phyloP scores from a whole-genome alignment of 2,888 invertebrate species.

The Lapara coniferarum region DNA sequence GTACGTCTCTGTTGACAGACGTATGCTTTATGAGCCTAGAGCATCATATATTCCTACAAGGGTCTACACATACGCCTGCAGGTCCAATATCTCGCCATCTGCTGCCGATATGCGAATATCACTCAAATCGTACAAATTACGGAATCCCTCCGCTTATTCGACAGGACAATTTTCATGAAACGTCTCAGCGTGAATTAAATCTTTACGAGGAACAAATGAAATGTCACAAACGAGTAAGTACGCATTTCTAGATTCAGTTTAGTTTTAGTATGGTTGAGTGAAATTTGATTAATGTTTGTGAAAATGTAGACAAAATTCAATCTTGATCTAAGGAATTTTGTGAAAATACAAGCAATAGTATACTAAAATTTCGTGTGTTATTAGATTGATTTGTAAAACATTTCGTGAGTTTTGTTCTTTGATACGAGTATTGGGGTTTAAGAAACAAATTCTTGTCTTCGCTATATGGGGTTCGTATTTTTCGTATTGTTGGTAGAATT shows the following conservation, averaged over 20 bases:
- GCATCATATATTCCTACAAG: conserved; percentile 54
- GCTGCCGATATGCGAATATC: conserved; percentile 71
- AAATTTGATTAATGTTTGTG: no score
- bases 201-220: conserved; percentile 56
- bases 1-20: conserved; percentile 12
- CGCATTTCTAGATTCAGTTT: no score
- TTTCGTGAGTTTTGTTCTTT: no score
- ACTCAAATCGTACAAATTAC: conserved; percentile 74
- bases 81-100: conserved; percentile 76
- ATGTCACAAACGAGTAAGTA: conserved; percentile 51
- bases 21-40: conserved; percentile 55
- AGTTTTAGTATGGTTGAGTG: conserved; percentile 35
- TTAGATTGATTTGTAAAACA: no score
- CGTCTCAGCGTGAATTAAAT: conserved; percentile 49
- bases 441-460: no score
- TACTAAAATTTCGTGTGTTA: no score
- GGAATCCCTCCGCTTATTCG: conserved; percentile 59
- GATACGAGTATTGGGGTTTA: no score
- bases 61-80: conserved; percentile 71
- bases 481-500: no score
- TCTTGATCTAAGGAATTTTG: no score
- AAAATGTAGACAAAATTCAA: no score
- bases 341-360: no score
- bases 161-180: conserved; percentile 68
- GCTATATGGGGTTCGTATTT: no score